Evolutionary conservation across 1,140 invertebrate genomes (phyloP), one percentile per base, ranked within the genome.

Genomic region (Hypothenemus hampei): DNA sequence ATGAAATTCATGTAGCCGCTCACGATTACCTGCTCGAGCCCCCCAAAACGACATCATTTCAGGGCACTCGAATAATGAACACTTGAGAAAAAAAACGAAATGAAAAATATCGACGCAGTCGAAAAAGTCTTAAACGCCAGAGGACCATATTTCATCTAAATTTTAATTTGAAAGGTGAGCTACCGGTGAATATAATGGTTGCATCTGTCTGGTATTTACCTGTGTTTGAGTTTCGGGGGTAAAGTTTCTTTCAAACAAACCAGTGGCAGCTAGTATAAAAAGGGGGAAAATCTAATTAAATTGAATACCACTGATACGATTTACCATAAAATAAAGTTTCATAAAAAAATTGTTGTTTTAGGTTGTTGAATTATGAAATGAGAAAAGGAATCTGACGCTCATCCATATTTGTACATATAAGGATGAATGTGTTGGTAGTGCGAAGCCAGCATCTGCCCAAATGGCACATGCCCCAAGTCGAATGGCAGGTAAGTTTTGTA

Each of bases 381-480:
- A n/a, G n/a, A n/a, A n/a, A n/a, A n/a, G n/a, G n/a, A n/a, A n/a
- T n/a, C n/a, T n/a, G n/a, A n/a, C n/a, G n/a, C n/a, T n/a, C n/a
- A n/a, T n/a, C n/a, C n/a, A n/a, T n/a, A n/a, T n/a, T n/a, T n/a
- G n/a, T n/a, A n/a, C n/a, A n/a, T n/a, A n/a, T n/a, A n/a, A n/a
- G n/a, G n/a, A n/a, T n/a, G n/a, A n/a, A n/a, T n/a, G n/a, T n/a
- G n/a, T n/a, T n/a, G n/a, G n/a, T n/a, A n/a, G n/a, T n/a, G n/a
- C n/a, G n/a, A n/a, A n/a, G 16, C n/a, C 20, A 23, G 44, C 58
- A 59, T 55, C 58, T 59, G 58, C 47, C 53, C 51, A 52, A 55
- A 59, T 59, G 58, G 58, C 58, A 59, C 58, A 59, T 50, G 58
- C 58, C 58, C 22, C 52, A 23, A 51, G 40, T 59, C 58, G 52